phyloP scores from a whole-genome alignment of 1,140 invertebrate genomes.

The Pseudomyrmex concolor region DNA sequence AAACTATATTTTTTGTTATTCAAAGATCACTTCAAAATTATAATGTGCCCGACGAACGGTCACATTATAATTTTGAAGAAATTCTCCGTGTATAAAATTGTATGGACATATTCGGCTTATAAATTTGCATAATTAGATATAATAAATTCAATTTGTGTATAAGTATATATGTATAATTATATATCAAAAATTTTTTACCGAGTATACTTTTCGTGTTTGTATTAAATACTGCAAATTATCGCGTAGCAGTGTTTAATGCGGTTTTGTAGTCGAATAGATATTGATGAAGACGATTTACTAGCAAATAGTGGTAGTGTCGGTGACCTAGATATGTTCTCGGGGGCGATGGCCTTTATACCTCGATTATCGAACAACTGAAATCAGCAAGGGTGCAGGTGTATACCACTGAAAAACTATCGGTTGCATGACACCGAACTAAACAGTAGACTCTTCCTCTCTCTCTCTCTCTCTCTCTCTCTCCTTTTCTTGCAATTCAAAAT shows the following conservation, averaged over 20 bases:
- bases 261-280: slow-evolving; percentile 4
- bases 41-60: no score
- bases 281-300: slow-evolving; percentile 48
- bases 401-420: slow-evolving; percentile 58
- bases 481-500: slow-evolving; percentile 3
- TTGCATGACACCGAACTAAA: slow-evolving; percentile 7
- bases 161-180: no score
- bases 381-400: slow-evolving; percentile 71
- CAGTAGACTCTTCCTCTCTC: background rate
- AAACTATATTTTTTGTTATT: no score
- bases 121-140: no score
- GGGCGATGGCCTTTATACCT: slow-evolving; percentile 80
- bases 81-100: no score
- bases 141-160: no score
- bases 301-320: slow-evolving; percentile 67
- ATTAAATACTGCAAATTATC: background rate
- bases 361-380: slow-evolving; percentile 79
- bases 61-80: no score
- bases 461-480: background rate
- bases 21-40: no score
- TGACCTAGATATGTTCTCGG: slow-evolving; percentile 81
- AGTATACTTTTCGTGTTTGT: background rate
- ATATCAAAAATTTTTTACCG: no score
- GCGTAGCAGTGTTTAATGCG: background rate
- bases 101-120: no score